These are phyloP conservation scores for Amazona vittata DNA, from an alignment of 2,113 vertebrate genomes.

Conservation along the genomic window DNA sequence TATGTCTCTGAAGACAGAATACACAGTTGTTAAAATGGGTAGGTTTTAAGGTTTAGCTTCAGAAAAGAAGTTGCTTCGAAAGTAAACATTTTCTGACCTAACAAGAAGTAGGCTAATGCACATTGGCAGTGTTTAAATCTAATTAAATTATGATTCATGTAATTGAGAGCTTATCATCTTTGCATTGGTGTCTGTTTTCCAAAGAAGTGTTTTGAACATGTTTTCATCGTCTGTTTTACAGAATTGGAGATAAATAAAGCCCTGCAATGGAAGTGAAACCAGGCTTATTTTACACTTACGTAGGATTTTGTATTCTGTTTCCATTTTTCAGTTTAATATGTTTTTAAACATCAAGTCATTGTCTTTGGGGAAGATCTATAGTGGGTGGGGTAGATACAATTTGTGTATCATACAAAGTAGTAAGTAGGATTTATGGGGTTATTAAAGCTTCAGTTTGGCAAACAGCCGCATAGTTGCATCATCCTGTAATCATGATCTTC, in stretches of 20 bases:
- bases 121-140: neutral
- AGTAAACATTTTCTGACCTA: slow-evolving; percentile 4
- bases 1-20: slow-evolving; percentile 8
- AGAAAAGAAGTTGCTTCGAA: neutral
- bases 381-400: neutral
- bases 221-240: neutral
- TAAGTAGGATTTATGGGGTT: slow-evolving; percentile 24
- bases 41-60: neutral
- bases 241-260: neutral
- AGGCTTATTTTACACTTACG: neutral
- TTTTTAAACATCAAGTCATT: slow-evolving; percentile 1
- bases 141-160: slow-evolving; percentile 20
- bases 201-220: neutral
- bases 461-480: slow-evolving; percentile 64
- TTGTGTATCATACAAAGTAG: neutral
- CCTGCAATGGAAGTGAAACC: neutral
- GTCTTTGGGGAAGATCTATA: neutral
- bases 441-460: slow-evolving; percentile 53
- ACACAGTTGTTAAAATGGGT: neutral
- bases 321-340: neutral
- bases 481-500: slow-evolving; percentile 72
- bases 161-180: neutral
- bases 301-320: neutral
- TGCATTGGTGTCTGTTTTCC: neutral
- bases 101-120: neutral